These are phyloP conservation scores for Ectobius pallidus DNA, from an alignment of 2,888 invertebrate genomes.

Conservation along the genomic window DNA sequence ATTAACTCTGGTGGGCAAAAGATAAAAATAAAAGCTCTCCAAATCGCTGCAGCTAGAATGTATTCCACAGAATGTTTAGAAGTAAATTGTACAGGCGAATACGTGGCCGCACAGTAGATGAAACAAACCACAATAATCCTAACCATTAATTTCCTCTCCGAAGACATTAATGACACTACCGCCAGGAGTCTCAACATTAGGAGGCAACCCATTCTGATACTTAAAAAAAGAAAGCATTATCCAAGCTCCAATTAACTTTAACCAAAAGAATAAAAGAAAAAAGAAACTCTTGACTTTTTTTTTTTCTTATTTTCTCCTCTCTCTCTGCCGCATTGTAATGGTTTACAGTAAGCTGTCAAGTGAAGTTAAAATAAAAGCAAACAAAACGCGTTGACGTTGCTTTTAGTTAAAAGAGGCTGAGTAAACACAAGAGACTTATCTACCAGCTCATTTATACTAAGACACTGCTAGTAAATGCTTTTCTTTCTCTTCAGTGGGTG, in stretches of 20 bases:
- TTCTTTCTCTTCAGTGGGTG: slow-evolving; percentile 1
- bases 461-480: too few species aligned
- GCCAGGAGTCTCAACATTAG: not conserved
- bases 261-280: slow-evolving; percentile 1
- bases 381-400: slow-evolving; percentile 26
- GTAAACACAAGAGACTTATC: slow-evolving; percentile 23
- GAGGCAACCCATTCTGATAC: not conserved
- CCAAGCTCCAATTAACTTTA: slow-evolving; percentile 29
- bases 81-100: too few species aligned
- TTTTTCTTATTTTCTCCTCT: not conserved
- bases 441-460: slow-evolving; percentile 17
- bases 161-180: not conserved
- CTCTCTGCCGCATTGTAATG: slow-evolving; percentile 20
- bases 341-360: slow-evolving; percentile 26
- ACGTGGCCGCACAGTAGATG: too few species aligned
- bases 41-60: too few species aligned
- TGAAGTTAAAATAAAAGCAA: slow-evolving; percentile 25
- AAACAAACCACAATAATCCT: slow-evolving; percentile 12
- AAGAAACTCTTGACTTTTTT: not conserved
- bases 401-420: slow-evolving; percentile 19
- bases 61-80: too few species aligned
- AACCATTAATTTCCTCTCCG: slow-evolving; percentile 10
- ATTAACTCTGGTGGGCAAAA: too few species aligned
- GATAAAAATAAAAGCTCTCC: too few species aligned
- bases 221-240: slow-evolving; percentile 12